Evolutionary conservation across 92 coral and sea anemone species (phyloP), one percentile per base, ranked within the genome.

Genomic region (Metridium senile): DNA sequence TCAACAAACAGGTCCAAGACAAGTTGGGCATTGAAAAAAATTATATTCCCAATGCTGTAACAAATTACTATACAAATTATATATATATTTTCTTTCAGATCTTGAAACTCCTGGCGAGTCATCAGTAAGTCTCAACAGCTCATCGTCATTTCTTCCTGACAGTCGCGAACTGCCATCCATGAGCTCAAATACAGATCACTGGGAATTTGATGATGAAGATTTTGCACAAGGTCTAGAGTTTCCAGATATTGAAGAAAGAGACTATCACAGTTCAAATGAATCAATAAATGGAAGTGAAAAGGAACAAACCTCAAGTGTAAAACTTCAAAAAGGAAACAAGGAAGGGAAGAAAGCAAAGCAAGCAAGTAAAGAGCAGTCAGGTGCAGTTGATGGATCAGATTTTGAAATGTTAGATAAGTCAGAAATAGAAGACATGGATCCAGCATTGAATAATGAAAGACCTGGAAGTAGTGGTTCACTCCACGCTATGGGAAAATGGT

Each of bases 191-290:
- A 70, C 84, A 27, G 91, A 83, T 19, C 90, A 90, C 52, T 76
- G 83, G 65, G 98, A 92, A 58, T 87, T 84, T 66, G 94, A 92
- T 30, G 94, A 93, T 54, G 92, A 87, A 57, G 93, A 96, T 66
- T 93, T 96, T 68, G 80, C 87, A 57, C 82, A 71, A 33, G 99
- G 99, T 34, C 85, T 96, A 30, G 92, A 96, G 49, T 96, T 96
- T 68, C 93, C 96, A 33, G 94, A 93, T 61, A 88, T 85, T 69
- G 93, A 83, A 19, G 85, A 71, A 62, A 97, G 91, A 51, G 83
- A 86, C 25, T 89, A 85, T 68, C 83, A 88, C 84, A 91, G 97
- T 75, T 91, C 97, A 72, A 87, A 83, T 61, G 99, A 96, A n/a
- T 85, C 97, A 28, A 82, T 92, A 34, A 69, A 79, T 70, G 62